Evolutionary conservation across 2,797 vertebrate species (phyloP).

Genomic region (Sebastes miniatus): DNA sequence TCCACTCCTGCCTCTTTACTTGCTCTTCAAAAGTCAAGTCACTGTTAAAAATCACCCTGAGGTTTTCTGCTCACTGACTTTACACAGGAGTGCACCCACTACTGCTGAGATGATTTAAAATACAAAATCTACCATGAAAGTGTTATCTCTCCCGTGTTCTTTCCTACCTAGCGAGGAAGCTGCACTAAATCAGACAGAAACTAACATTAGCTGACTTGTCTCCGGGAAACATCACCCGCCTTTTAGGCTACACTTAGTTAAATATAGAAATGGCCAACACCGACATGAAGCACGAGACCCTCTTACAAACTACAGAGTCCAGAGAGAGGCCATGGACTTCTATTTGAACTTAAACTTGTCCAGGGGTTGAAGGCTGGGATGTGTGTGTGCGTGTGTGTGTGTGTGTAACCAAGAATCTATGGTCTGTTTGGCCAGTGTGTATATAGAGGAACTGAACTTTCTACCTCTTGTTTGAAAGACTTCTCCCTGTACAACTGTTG

Average conservation of each 20-base stretch:
- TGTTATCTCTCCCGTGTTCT: slow-evolving; percentile 31
- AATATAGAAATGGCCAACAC: not conserved
- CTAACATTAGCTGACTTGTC: slow-evolving; percentile 16
- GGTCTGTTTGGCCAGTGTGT: not conserved
- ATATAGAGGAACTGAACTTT: not conserved
- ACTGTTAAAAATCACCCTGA: slow-evolving; percentile 51
- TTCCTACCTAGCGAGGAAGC: slow-evolving; percentile 3
- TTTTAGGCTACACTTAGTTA: slow-evolving; percentile 7
- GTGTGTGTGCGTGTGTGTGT: not conserved
- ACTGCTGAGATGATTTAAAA: slow-evolving; percentile 49
- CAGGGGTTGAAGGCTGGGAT: not conserved
- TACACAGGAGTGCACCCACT: slow-evolving; percentile 22
- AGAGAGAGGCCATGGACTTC: not conserved
- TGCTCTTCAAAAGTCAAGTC: slow-evolving; percentile 60
- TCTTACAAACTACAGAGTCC: not conserved
- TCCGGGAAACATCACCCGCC: slow-evolving; percentile 6
- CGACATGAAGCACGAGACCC: not conserved
- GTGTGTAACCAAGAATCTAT: not conserved
- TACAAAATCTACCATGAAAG: slow-evolving; percentile 36
- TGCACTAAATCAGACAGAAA: slow-evolving; percentile 24
- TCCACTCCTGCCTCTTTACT: slow-evolving; percentile 40
- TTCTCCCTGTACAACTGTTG: not conserved
- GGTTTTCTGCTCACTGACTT: slow-evolving; percentile 43
- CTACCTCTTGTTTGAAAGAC: not conserved
- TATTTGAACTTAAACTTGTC: not conserved